Evolutionary conservation across 2,113 vertebrate genomes (phyloP), one percentile per base, ranked within the genome.

Genomic region (Sturnus vulgaris): DNA sequence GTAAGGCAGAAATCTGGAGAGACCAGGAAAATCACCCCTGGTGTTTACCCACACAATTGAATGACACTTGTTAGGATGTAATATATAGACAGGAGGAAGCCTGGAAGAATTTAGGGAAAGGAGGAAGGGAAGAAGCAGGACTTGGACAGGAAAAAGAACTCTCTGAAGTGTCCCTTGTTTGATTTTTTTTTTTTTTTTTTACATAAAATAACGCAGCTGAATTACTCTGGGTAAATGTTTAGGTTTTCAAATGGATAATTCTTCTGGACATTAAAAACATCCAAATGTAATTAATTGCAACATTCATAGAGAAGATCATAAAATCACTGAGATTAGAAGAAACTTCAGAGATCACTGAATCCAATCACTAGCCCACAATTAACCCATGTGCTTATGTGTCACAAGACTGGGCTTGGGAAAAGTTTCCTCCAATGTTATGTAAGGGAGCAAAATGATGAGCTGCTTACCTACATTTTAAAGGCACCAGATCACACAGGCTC

Each of bases 401-500:
- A 55, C 49, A 10, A 5, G 64, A 42, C 0, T 59, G 33, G 24
- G 76, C 77, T 71, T 27, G 12, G 53, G 53, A 72, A 66, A 91
- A 47, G 11, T 91, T 92, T 78, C 65, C 88, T 78, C 7, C 33
- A 52, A 10, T 4, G 53, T 69, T 72, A 83, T 37, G 20, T 80
- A 73, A 79, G 55, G 33, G 65, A 95, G 69, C 30, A 93, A 69
- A 85, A 88, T 49, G 57, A 94, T 92, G 90, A 92, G 59, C 57
- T 68, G 39, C 89, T 96, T 79, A 50, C 39, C 64, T 59, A 63
- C 35, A 64, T 78, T 95, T 81, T 71, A 87, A 95, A 69, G 82
- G 40, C 68, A 93, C 39, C 70, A 85, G 56, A 92, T 88, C 93
- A 72, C 79, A 39, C 46, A 76, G 82, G 42, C 89, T 91, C 68